phyloP scores from a whole-genome alignment of 2,888 invertebrate genomes.

The Eremobia ochroleuca region DNA sequence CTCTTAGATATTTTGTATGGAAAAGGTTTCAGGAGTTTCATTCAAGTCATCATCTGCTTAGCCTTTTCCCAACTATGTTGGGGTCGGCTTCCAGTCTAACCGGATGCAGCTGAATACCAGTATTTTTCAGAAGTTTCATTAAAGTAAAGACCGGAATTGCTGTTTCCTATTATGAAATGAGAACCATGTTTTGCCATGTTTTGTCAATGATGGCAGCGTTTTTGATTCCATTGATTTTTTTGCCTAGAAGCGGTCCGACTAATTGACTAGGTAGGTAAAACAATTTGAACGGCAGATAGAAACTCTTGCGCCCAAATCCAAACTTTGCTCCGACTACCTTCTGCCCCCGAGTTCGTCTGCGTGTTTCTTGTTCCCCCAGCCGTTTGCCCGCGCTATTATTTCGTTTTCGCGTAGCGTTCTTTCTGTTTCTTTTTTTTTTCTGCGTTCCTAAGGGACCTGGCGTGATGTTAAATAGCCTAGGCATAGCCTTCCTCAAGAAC shows the following conservation, averaged over 20 bases:
- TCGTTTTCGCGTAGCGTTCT: not conserved
- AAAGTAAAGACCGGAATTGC: not conserved
- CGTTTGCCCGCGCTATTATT: not conserved
- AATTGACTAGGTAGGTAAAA: not conserved
- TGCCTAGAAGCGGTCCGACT: not conserved
- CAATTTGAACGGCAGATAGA: not conserved
- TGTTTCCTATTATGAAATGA: not conserved
- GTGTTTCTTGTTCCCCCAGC: not conserved
- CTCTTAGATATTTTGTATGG: not conserved
- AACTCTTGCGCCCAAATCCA: not conserved
- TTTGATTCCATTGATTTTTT: not conserved
- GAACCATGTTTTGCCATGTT: not conserved
- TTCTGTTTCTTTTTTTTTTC: too few relatives aligned
- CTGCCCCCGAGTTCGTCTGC: not conserved
- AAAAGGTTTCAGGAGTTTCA: not conserved
- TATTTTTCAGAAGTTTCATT: constrained; percentile 6
- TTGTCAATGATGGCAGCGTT: not conserved
- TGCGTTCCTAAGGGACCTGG: too few relatives aligned
- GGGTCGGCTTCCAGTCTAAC: too few relatives aligned
- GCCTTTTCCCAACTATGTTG: too few relatives aligned
- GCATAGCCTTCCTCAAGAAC: too few relatives aligned
- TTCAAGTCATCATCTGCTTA: too few relatives aligned
- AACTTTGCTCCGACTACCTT: not conserved
- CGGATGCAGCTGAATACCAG: too few relatives aligned
- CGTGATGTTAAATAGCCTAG: too few relatives aligned